Conservation (phyloP, 1,140 invertebrate genomes). For the Bombus haemorrhoidalis region DNA sequence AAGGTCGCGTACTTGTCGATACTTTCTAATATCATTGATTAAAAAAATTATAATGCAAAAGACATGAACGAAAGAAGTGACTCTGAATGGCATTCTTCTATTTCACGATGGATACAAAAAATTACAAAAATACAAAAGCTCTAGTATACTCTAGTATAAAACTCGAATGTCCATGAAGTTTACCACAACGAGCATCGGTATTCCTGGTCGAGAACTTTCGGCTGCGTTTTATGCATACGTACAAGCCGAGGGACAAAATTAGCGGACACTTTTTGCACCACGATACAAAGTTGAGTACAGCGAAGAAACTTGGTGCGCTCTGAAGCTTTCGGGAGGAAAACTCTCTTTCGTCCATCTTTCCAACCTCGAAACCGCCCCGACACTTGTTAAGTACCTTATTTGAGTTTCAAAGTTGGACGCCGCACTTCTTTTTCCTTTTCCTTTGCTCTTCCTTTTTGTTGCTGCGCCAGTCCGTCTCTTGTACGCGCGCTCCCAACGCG, state of each 20-base stretch:
- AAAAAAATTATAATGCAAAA: rapidly evolving
- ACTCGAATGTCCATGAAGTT: slow-evolving; percentile 18
- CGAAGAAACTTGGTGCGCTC: slow-evolving; percentile 23
- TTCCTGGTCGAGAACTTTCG: slow-evolving; percentile 1
- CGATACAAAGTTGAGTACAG: slow-evolving; percentile 29
- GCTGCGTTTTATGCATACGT: slow-evolving; percentile 32
- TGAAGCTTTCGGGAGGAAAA: slow-evolving; percentile 52
- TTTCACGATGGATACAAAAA: no score
- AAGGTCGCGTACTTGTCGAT: background rate
- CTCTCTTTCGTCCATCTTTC: slow-evolving; percentile 34
- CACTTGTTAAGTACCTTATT: slow-evolving; percentile 62
- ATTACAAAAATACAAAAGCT: background rate
- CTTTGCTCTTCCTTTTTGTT: background rate
- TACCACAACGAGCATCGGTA: background rate
- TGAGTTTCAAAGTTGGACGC: slow-evolving; percentile 60
- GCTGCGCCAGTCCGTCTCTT: background rate
- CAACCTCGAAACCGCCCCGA: slow-evolving; percentile 51
- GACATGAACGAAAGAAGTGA: background rate
- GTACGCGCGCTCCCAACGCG: background rate
- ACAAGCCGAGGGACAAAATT: slow-evolving; percentile 31
- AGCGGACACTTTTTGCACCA: slow-evolving; percentile 37
- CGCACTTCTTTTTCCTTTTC: slow-evolving; percentile 8
- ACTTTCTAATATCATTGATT: background rate
- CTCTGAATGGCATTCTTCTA: background rate
- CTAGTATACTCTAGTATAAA: no score